Conservation (phyloP, 1,140 invertebrate species). For the Heliconius melpomene region DNA sequence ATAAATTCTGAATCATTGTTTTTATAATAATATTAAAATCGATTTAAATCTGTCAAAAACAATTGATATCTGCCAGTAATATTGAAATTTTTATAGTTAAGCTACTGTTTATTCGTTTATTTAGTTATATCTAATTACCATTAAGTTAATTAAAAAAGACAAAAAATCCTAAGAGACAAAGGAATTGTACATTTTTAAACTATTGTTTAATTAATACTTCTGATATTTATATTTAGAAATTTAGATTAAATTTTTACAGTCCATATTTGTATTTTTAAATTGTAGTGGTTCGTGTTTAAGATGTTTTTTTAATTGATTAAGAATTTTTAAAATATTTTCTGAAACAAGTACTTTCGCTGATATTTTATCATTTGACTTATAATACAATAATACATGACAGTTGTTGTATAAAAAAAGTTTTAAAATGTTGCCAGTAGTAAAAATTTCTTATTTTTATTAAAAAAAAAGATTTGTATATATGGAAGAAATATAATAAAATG, state of each 20-base stretch:
- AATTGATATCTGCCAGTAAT: not conserved
- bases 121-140: slow-evolving; percentile 6
- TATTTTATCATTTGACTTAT: not conserved
- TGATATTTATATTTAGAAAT: not conserved
- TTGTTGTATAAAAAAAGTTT: not conserved
- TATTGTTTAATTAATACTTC: not conserved
- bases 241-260: not conserved
- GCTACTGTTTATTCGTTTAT: not conserved
- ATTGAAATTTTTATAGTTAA: not conserved
- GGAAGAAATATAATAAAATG: slow-evolving; percentile 8
- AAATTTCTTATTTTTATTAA: slow-evolving; percentile 6
- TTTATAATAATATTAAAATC: not conserved
- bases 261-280: not conserved
- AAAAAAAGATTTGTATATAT: not conserved
- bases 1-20: too few species aligned
- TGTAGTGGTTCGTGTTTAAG: slow-evolving; percentile 8
- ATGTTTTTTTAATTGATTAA: slow-evolving; percentile 6
- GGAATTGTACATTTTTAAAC: slow-evolving; percentile 5
- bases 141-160: not conserved
- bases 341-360: not conserved
- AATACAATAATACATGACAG: not conserved
- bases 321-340: slow-evolving; percentile 13
- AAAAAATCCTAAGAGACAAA: not conserved
- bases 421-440: not conserved
- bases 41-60: not conserved